Conservation (phyloP, 2,113 vertebrate species). For the Pelodiscus sinensis region DNA sequence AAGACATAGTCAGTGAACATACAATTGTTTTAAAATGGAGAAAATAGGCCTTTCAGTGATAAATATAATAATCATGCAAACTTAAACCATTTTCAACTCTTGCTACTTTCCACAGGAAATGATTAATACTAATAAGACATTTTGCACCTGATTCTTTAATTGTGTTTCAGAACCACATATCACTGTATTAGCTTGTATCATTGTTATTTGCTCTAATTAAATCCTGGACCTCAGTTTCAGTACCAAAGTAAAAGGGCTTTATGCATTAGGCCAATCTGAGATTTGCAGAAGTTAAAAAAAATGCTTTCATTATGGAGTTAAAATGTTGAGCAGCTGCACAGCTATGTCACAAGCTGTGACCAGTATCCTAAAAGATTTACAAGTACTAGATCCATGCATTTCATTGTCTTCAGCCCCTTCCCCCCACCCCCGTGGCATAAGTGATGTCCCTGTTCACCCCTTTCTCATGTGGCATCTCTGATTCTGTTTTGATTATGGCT, state of each 20-base stretch:
- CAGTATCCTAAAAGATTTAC: background rate
- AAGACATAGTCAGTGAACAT: background rate
- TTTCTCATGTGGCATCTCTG: background rate
- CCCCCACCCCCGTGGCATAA: background rate
- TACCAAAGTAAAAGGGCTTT: background rate
- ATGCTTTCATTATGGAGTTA: background rate
- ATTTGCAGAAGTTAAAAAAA: background rate
- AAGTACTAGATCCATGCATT: background rate
- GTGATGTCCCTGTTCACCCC: background rate
- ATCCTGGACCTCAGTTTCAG: background rate
- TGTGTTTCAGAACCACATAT: background rate
- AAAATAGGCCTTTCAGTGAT: rapidly evolving
- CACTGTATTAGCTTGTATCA: background rate
- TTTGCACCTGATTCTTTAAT: background rate
- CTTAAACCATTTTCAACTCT: background rate
- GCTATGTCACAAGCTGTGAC: background rate
- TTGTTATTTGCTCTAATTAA: background rate
- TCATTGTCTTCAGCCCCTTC: background rate
- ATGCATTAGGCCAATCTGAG: background rate
- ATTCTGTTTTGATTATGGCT: background rate
- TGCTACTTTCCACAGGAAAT: background rate
- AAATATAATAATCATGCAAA: background rate
- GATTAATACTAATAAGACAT: rapidly evolving
- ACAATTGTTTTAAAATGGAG: background rate
- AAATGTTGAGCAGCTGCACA: background rate